A percentile compares a stretch with the other conserved stretches of the same genome.
These are phyloP conservation scores for Drepana falcataria DNA, from an alignment of 2,888 invertebrate species.

Conservation along the genomic window DNA sequence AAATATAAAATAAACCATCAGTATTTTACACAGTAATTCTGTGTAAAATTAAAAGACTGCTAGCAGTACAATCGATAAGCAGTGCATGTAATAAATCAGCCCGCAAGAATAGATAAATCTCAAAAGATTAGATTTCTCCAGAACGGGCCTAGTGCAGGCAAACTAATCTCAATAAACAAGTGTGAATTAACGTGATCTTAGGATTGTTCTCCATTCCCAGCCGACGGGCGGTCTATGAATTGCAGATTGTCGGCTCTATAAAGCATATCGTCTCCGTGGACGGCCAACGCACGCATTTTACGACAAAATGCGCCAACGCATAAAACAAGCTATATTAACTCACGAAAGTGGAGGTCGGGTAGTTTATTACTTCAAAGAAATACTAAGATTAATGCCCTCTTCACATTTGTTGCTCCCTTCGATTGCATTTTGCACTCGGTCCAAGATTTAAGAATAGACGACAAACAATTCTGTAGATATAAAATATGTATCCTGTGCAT, in stretches of 20 bases:
- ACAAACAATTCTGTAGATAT: no score
- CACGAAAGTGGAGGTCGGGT: slow-evolving; percentile 36
- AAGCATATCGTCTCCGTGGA: slow-evolving; percentile 3
- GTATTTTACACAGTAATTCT: no score
- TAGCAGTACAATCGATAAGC: no score
- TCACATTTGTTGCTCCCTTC: slow-evolving; percentile 1
- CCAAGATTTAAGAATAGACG: no score
- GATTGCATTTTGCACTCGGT: background rate
- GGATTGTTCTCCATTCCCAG: background rate
- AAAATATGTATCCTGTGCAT: no score
- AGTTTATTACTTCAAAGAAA: slow-evolving; percentile 54
- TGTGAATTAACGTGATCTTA: background rate
- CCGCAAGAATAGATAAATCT: background rate
- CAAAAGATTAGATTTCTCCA: background rate
- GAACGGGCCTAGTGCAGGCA: background rate
- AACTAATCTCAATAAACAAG: background rate
- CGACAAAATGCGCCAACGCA: slow-evolving; percentile 46
- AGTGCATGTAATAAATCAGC: slow-evolving; percentile 2
- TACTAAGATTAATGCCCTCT: slow-evolving; percentile 24
- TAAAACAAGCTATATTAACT: slow-evolving; percentile 44
- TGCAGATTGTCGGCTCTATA: background rate
- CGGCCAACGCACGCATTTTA: slow-evolving; percentile 31
- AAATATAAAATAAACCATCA: no score
- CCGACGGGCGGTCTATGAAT: background rate
- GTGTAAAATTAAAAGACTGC: no score